phyloP scores from a whole-genome alignment of 2,888 invertebrate species.

The Phaedon cochleariae region DNA sequence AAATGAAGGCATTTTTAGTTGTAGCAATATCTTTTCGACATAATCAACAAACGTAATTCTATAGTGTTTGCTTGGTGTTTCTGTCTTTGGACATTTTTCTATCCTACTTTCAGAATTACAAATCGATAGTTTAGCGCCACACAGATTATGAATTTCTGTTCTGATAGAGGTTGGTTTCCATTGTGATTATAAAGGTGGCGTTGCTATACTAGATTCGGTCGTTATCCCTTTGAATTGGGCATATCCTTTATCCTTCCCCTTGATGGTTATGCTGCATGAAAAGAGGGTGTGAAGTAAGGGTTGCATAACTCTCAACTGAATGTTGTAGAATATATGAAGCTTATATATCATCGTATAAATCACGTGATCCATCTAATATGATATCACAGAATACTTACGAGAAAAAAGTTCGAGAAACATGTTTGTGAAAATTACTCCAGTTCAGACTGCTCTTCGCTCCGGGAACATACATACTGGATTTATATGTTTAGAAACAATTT shows the following conservation, averaged over 20 bases:
- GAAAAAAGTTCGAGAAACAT: too few relatives aligned
- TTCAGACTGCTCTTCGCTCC: too few relatives aligned
- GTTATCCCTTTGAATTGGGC: too few relatives aligned
- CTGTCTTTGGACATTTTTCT: background rate
- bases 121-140: conserved; percentile 10
- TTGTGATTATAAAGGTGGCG: background rate
- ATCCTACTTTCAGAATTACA: background rate
- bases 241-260: background rate
- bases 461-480: too few relatives aligned
- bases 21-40: background rate
- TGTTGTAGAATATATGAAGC: too few relatives aligned
- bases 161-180: background rate
- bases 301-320: too few relatives aligned
- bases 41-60: background rate
- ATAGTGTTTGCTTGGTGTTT: background rate
- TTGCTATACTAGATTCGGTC: background rate
- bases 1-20: conserved; percentile 46
- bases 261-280: background rate
- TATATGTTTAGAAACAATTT: too few relatives aligned
- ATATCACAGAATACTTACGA: too few relatives aligned
- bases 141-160: background rate
- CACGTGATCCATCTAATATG: too few relatives aligned
- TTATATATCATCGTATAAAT: too few relatives aligned
- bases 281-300: background rate
- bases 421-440: too few relatives aligned